phyloP scores from a whole-genome alignment of 2,113 vertebrate species.

The Eulacestoma nigropectus region DNA sequence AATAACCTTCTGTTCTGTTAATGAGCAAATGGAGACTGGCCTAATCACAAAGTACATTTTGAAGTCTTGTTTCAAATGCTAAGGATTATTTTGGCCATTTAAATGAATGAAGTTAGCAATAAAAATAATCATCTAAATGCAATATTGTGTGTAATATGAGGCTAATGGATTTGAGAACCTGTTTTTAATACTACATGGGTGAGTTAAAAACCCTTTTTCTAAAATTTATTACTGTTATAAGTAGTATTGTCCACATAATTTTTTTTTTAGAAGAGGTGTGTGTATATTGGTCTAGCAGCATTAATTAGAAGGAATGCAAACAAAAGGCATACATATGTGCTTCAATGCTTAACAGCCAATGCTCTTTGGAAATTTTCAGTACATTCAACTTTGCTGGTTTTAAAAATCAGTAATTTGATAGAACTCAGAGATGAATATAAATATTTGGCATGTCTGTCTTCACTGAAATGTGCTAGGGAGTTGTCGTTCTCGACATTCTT shows the following conservation, averaged over 20 bases:
- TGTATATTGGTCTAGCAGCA: not conserved
- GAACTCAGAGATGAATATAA: not conserved
- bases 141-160: not conserved
- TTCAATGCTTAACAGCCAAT: not conserved
- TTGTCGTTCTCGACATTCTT: not conserved
- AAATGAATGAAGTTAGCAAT: slow-evolving; percentile 16
- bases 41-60: not conserved
- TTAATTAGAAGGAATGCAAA: not conserved
- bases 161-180: not conserved
- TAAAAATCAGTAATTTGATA: not conserved
- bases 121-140: not conserved
- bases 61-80: not conserved
- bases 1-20: not conserved
- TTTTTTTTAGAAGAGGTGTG: not conserved
- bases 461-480: not conserved
- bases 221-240: not conserved
- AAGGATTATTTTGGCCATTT: not conserved
- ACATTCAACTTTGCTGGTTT: not conserved
- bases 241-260: not conserved
- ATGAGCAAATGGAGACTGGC: not conserved
- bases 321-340: not conserved
- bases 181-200: not conserved
- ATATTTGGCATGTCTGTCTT: not conserved
- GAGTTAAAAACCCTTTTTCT: not conserved
- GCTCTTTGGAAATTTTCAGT: not conserved